Evolutionary conservation across 1,140 invertebrate genomes (phyloP).

Genomic region (Neomicropteryx cornuta): DNA sequence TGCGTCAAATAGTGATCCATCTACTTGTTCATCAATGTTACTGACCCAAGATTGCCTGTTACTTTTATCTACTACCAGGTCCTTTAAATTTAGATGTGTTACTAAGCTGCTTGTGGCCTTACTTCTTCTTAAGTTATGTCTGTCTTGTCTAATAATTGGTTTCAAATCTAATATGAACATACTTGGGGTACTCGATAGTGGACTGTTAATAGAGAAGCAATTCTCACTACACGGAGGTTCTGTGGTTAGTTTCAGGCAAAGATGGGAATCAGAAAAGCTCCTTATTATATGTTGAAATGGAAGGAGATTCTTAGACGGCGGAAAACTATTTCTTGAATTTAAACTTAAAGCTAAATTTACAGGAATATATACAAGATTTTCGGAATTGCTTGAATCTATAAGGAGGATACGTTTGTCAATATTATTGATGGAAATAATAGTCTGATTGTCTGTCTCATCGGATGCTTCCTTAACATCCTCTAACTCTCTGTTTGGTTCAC

Average conservation of each 20-base stretch:
- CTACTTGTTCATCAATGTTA: slow-evolving; percentile 39
- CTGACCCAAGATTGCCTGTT: slow-evolving; percentile 45
- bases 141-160: slow-evolving; percentile 21
- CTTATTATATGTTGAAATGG: slow-evolving; percentile 60
- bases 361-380: slow-evolving; percentile 54
- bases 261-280: slow-evolving; percentile 60
- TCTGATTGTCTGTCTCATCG: slow-evolving; percentile 51
- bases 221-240: slow-evolving; percentile 37
- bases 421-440: slow-evolving; percentile 38
- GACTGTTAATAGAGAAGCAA: slow-evolving; percentile 39
- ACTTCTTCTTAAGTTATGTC: slow-evolving; percentile 30
- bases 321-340: slow-evolving; percentile 57
- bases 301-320: slow-evolving; percentile 51
- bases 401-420: slow-evolving; percentile 37
- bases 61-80: slow-evolving; percentile 16
- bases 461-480: slow-evolving; percentile 62
- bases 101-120: slow-evolving; percentile 27
- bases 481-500: slow-evolving; percentile 45
- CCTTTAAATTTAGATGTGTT: slow-evolving; percentile 14
- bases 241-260: slow-evolving; percentile 53
- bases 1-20: slow-evolving; percentile 54
- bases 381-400: slow-evolving; percentile 46
- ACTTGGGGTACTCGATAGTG: slow-evolving; percentile 43
- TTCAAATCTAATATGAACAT: slow-evolving; percentile 43
- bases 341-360: slow-evolving; percentile 52